A percentile compares a stretch with the other conserved stretches of the same genome.
These are phyloP conservation scores for Amorpha juglandis DNA, from an alignment of 2,888 invertebrate genomes.

Conservation along the genomic window DNA sequence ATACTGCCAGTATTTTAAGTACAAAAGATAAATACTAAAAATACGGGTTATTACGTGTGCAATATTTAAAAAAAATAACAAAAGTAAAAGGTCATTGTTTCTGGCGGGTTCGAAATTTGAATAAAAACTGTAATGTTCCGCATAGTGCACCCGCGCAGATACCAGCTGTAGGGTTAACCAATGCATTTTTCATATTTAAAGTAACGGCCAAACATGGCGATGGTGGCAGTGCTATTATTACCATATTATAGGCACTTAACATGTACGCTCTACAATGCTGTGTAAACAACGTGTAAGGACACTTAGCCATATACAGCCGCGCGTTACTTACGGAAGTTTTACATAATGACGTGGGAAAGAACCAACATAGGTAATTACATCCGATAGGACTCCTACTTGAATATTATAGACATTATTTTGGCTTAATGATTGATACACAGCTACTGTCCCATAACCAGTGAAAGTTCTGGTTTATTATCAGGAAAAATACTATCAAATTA, in stretches of 20 bases:
- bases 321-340: slow-evolving; percentile 58
- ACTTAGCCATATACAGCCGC: slow-evolving; percentile 45
- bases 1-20: slow-evolving; percentile 29
- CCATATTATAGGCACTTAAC: slow-evolving; percentile 35
- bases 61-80: background rate
- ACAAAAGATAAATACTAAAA: slow-evolving; percentile 5
- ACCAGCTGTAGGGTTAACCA: slow-evolving; percentile 59
- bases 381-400: slow-evolving; percentile 28
- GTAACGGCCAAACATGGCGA: slow-evolving; percentile 34
- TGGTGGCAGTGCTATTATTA: slow-evolving; percentile 32
- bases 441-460: slow-evolving; percentile 22
- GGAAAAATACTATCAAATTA: background rate
- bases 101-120: slow-evolving; percentile 61
- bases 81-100: slow-evolving; percentile 45
- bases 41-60: background rate
- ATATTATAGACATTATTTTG: slow-evolving; percentile 34
- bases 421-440: slow-evolving; percentile 18
- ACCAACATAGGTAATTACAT: slow-evolving; percentile 45
- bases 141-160: slow-evolving; percentile 61
- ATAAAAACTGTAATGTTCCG: slow-evolving; percentile 82
- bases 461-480: slow-evolving; percentile 1
- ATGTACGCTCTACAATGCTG: slow-evolving; percentile 36
- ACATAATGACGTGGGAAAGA: slow-evolving; percentile 68
- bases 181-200: slow-evolving; percentile 35
- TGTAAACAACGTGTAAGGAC: slow-evolving; percentile 45